These are phyloP conservation scores for Phengaris arion DNA, from an alignment of 2,888 invertebrate species.

Conservation along the genomic window DNA sequence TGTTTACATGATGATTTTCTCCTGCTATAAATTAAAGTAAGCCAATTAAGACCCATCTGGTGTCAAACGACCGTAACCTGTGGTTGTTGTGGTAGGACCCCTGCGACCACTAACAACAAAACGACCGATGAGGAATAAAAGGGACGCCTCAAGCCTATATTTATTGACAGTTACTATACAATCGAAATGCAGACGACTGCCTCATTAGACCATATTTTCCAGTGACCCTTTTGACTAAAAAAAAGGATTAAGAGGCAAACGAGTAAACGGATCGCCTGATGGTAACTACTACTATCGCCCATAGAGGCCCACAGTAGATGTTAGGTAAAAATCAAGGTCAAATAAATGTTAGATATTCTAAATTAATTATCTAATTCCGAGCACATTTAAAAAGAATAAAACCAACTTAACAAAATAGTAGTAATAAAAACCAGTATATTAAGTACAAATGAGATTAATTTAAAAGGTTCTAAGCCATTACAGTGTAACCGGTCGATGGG, in stretches of 20 bases:
- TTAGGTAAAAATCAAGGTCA: too few relatives aligned
- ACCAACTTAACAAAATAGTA: neutral
- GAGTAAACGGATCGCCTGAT: too few relatives aligned
- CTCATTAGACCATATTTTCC: too few relatives aligned
- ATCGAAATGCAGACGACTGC: neutral
- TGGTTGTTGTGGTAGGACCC: neutral
- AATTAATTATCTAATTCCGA: neutral
- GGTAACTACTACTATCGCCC: too few relatives aligned
- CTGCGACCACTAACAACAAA: constrained; percentile 4
- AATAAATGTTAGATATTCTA: neutral
- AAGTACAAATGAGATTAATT: constrained; percentile 28
- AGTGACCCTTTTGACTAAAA: too few relatives aligned
- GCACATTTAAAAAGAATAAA: neutral
- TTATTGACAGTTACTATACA: neutral
- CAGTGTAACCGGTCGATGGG: constrained; percentile 40
- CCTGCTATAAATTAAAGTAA: neutral
- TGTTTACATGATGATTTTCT: neutral
- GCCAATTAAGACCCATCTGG: constrained; percentile 9
- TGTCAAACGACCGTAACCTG: constrained; percentile 9
- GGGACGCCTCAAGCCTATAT: neutral
- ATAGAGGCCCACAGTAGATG: too few relatives aligned
- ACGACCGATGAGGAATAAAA: neutral
- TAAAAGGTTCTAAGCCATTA: constrained; percentile 36
- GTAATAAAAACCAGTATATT: constrained; percentile 8
- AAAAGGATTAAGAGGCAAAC: too few relatives aligned